A percentile compares a stretch with the other conserved stretches of the same genome.
These are phyloP conservation scores for Drosophila ambigua DNA, from an alignment of 1,140 invertebrate genomes.

Conservation along the genomic window DNA sequence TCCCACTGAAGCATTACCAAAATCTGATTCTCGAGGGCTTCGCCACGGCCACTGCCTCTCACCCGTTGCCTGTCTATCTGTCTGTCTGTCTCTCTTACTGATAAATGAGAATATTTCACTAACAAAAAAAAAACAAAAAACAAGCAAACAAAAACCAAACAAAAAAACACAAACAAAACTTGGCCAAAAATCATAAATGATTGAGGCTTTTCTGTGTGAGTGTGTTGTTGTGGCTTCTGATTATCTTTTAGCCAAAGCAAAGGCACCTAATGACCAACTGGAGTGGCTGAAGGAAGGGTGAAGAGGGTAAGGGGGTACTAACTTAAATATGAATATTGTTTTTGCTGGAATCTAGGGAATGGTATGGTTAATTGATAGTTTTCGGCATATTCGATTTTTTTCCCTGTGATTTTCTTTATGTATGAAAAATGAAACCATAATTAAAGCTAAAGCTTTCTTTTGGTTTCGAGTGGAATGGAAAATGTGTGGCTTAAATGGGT, in stretches of 20 bases:
- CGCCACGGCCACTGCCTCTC: background rate
- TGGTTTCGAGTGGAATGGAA: background rate
- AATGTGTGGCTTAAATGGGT: too few species aligned
- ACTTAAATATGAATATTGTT: conserved; percentile 33
- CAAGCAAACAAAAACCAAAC: background rate
- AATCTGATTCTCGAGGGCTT: conserved; percentile 59
- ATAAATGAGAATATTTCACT: conserved; percentile 51
- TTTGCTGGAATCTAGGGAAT: background rate
- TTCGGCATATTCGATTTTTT: too few species aligned
- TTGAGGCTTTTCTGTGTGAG: conserved; percentile 5
- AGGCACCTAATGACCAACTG: conserved; percentile 29
- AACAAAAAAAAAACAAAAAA: too few species aligned
- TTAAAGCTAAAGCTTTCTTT: background rate
- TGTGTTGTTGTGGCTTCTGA: conserved; percentile 21
- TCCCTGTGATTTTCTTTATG: too few species aligned
- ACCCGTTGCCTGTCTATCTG: conserved; percentile 1
- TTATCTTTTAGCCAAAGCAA: conserved; percentile 22
- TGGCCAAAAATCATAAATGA: conserved; percentile 31
- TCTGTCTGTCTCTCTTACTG: conserved; percentile 33
- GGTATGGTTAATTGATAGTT: conserved; percentile 3
- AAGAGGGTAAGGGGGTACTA: conserved; percentile 5
- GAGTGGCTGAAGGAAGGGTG: background rate
- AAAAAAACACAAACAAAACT: background rate
- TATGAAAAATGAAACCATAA: background rate
- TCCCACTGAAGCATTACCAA: conserved; percentile 16